Evolutionary conservation across 2,888 invertebrate genomes (phyloP).

Genomic region (Phytoseiulus persimilis): DNA sequence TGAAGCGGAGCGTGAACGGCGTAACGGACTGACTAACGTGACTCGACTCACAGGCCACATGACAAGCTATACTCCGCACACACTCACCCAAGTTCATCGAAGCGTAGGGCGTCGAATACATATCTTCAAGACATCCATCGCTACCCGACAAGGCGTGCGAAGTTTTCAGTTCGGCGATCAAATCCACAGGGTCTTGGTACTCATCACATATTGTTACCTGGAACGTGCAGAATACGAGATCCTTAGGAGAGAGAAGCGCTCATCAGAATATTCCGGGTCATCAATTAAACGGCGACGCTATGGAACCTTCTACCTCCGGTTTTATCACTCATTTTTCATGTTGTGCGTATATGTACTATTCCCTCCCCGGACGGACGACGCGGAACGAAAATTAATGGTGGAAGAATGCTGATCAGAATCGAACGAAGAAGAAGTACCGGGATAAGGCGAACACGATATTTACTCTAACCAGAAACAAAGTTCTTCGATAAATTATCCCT

Average conservation of each 20-base stretch:
- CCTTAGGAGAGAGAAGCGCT: slow-evolving; percentile 48
- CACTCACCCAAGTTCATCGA: slow-evolving; percentile 33
- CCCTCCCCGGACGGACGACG: neutral
- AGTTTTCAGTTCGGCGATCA: slow-evolving; percentile 40
- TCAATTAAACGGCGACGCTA: neutral
- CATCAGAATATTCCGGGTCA: slow-evolving; percentile 40
- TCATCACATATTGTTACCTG: slow-evolving; percentile 78
- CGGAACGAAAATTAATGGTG: neutral
- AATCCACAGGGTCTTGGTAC: slow-evolving; percentile 73
- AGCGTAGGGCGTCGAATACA: slow-evolving; percentile 31
- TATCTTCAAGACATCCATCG: slow-evolving; percentile 37
- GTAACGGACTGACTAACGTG: neutral
- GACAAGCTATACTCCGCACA: neutral
- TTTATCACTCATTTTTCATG: neutral
- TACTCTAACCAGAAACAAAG: neutral
- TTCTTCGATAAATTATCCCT: neutral
- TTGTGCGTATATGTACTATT: neutral
- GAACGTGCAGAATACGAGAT: slow-evolving; percentile 49
- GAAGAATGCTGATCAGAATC: neutral
- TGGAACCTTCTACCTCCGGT: too few species aligned
- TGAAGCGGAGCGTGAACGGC: neutral
- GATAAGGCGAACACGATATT: neutral
- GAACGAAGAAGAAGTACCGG: neutral
- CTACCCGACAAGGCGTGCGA: slow-evolving; percentile 18
- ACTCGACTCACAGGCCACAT: neutral